Conservation (phyloP, 2,888 invertebrate species). For the Parthenolecanium corni region DNA sequence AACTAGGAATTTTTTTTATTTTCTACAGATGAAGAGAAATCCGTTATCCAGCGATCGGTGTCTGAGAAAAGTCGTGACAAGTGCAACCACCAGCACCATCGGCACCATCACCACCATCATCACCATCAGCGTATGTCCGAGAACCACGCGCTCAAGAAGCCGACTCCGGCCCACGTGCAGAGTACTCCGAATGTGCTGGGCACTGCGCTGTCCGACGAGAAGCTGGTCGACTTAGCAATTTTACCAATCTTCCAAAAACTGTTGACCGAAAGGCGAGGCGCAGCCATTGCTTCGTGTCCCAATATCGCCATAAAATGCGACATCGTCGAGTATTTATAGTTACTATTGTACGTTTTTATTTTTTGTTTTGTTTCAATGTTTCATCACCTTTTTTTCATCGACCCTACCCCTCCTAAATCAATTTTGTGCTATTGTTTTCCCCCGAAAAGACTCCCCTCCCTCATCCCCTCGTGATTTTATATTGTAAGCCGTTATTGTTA, state of each 20-base stretch:
- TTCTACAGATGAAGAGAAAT: slow-evolving; percentile 33
- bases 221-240: slow-evolving; percentile 72
- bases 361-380: too few species aligned
- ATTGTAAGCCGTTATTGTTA: too few species aligned
- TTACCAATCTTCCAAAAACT: slow-evolving; percentile 84
- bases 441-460: too few species aligned
- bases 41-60: slow-evolving; percentile 42
- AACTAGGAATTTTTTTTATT: background rate
- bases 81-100: slow-evolving; percentile 29
- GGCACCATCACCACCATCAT: slow-evolving; percentile 32
- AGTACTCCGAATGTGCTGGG: slow-evolving; percentile 48
- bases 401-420: too few species aligned
- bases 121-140: slow-evolving; percentile 33
- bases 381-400: too few species aligned
- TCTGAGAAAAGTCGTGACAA: slow-evolving; percentile 39
- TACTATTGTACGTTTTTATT: too few species aligned
- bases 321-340: slow-evolving; percentile 81
- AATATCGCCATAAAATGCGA: slow-evolving; percentile 92
- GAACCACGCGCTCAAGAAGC: slow-evolving; percentile 34
- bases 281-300: slow-evolving; percentile 76
- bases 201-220: slow-evolving; percentile 67
- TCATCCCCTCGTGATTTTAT: too few species aligned
- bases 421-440: too few species aligned
- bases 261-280: slow-evolving; percentile 68
- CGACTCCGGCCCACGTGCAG: slow-evolving; percentile 44